Percentiles rank a stretch among this genome's conserved stretches.
phyloP scores from a whole-genome alignment of 37 sponge, comb jelly and placozoan genomes.

The Beroe ovata region DNA sequence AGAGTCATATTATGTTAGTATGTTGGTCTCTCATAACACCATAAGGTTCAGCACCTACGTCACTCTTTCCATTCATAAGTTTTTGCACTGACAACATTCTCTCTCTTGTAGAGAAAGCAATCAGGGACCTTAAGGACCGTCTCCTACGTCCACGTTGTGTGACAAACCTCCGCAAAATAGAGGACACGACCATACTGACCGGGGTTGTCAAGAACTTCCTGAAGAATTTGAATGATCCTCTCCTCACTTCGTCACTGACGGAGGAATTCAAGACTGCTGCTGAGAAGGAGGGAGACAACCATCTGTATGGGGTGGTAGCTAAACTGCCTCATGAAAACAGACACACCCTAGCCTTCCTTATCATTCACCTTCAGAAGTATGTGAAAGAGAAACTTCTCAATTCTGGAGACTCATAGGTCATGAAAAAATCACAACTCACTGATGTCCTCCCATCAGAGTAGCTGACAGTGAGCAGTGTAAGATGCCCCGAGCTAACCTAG shows the following conservation, averaged over 20 bases:
- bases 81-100: neutral
- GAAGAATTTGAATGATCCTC: constrained; percentile 77
- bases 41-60: too few relatives aligned
- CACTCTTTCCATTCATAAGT: neutral
- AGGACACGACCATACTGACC: constrained; percentile 87
- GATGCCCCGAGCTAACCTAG: constrained; percentile 83
- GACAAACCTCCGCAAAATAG: constrained; percentile 72
- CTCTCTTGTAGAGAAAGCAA: constrained; percentile 69
- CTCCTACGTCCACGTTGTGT: constrained; percentile 76
- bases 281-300: constrained; percentile 74
- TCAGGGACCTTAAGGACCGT: constrained; percentile 86
- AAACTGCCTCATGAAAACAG: constrained; percentile 85
- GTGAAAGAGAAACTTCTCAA: neutral
- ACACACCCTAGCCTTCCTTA: constrained; percentile 90
- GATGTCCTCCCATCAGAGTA: constrained; percentile 73
- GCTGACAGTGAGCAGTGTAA: constrained; percentile 79
- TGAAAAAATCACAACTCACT: too few relatives aligned
- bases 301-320: constrained; percentile 77
- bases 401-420: too few relatives aligned
- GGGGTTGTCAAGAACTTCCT: constrained; percentile 88
- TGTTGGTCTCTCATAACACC: too few relatives aligned
- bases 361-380: constrained; percentile 87
- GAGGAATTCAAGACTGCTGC: constrained; percentile 76
- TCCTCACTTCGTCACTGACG: constrained; percentile 79
- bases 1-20: too few relatives aligned